Conservation (phyloP, 1,140 invertebrate species). For the Eumeta japonica region DNA sequence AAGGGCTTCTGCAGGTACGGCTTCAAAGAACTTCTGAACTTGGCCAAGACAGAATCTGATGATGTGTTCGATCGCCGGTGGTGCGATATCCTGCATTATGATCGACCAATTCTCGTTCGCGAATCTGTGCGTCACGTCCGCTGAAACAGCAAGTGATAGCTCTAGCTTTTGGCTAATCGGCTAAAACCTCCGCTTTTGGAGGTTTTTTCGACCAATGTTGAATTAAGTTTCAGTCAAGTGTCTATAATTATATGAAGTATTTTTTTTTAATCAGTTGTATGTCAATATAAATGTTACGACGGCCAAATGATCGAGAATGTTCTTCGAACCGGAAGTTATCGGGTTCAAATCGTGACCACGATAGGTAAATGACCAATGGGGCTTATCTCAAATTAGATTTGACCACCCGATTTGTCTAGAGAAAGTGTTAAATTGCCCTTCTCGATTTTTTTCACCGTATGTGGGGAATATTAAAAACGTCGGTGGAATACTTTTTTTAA, state of each 20-base stretch:
- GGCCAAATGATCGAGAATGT: no score
- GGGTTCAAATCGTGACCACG: no score
- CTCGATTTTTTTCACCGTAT: no score
- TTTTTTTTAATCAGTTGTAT: not conserved
- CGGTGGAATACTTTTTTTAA: no score
- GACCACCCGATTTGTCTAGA: no score
- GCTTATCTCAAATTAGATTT: no score
- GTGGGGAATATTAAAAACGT: no score
- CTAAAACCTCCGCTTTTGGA: not conserved
- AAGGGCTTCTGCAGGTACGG: constrained; percentile 28
- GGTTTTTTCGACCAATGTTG: not conserved
- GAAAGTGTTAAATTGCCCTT: no score
- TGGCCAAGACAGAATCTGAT: constrained; percentile 35
- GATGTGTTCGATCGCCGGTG: constrained; percentile 40
- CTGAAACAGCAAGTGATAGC: constrained; percentile 27
- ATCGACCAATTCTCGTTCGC: constrained; percentile 47
- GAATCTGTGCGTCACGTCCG: constrained; percentile 44
- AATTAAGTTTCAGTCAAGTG: not conserved
- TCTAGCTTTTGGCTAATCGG: not conserved
- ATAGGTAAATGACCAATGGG: no score
- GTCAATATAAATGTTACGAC: no score
- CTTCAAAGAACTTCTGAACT: constrained; percentile 33
- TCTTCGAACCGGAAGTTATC: no score
- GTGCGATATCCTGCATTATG: constrained; percentile 50
- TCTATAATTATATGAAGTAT: not conserved